Conservation (phyloP, 1,140 invertebrate species). For the Pachyrhynchus sulphureomaculatus region DNA sequence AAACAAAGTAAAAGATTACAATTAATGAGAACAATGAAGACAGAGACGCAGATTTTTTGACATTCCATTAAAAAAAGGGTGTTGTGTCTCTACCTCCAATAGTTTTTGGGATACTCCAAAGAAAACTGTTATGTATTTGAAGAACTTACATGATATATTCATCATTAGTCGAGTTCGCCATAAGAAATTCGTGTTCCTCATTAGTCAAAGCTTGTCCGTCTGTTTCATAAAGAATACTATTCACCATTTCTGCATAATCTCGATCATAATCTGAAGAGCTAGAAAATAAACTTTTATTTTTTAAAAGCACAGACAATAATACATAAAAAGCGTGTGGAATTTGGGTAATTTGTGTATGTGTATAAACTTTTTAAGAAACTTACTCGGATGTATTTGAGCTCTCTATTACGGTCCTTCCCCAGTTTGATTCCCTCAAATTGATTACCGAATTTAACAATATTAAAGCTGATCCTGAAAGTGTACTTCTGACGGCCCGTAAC, state of each 20-base stretch:
- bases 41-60: too few relatives aligned
- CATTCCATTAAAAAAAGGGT: too few relatives aligned
- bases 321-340: too few relatives aligned
- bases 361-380: conserved; percentile 1
- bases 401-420: conserved; percentile 31
- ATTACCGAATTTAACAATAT: conserved; percentile 41
- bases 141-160: conserved; percentile 40
- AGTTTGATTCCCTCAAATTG: conserved; percentile 41
- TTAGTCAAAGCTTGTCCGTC: conserved; percentile 55
- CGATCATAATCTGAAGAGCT: conserved; percentile 23
- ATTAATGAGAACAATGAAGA: too few relatives aligned
- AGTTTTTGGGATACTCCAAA: too few relatives aligned
- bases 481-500: conserved; percentile 30
- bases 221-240: conserved; percentile 53
- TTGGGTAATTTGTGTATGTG: too few relatives aligned
- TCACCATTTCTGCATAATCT: conserved; percentile 31
- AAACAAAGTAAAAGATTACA: conserved; percentile 43
- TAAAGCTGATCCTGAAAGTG: conserved; percentile 29
- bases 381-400: conserved; percentile 20
- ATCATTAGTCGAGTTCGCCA: conserved; percentile 33
- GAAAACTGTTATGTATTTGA: too few relatives aligned
- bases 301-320: background rate
- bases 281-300: background rate
- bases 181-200: conserved; percentile 55
- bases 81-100: too few relatives aligned